These are phyloP conservation scores for Maccullochella peelii DNA, from an alignment of 2,113 vertebrate genomes.

Conservation along the genomic window DNA sequence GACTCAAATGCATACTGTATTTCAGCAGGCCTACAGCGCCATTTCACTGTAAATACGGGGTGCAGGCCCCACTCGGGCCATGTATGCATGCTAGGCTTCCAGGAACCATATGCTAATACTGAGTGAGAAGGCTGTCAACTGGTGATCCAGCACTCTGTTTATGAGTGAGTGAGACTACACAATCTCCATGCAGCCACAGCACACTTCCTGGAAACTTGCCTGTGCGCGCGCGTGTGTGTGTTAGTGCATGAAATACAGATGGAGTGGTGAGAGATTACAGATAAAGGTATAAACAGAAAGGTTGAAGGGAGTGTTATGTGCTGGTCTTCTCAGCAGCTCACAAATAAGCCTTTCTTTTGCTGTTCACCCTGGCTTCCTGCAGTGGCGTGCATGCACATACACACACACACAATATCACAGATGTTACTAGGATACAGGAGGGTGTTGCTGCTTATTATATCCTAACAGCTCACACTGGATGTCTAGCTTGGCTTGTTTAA, in stretches of 20 bases:
- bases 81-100: conserved; percentile 60
- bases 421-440: conserved; percentile 82
- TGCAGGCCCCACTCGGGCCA: conserved; percentile 23
- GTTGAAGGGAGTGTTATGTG: conserved; percentile 38
- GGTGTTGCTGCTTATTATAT: conserved; percentile 79
- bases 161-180: conserved; percentile 63
- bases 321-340: conserved; percentile 51
- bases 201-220: conserved; percentile 79
- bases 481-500: conserved; percentile 69
- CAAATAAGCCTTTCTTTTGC: conserved; percentile 54
- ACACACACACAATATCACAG: conserved; percentile 41
- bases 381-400: conserved; percentile 13
- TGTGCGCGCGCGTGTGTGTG: conserved; percentile 33
- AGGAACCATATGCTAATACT: conserved; percentile 75
- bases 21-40: conserved; percentile 2
- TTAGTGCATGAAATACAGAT: conserved; percentile 46
- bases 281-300: conserved; percentile 58
- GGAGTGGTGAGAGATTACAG: conserved; percentile 43
- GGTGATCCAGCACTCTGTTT: conserved; percentile 70
- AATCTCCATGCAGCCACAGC: conserved; percentile 54
- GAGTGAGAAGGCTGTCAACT: conserved; percentile 62
- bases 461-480: conserved; percentile 68
- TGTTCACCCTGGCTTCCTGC: conserved; percentile 60
- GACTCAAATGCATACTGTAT: conserved; percentile 65
- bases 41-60: conserved; percentile 25